phyloP scores from a whole-genome alignment of 1,140 invertebrate species.

The Dufourea novaeangliae region DNA sequence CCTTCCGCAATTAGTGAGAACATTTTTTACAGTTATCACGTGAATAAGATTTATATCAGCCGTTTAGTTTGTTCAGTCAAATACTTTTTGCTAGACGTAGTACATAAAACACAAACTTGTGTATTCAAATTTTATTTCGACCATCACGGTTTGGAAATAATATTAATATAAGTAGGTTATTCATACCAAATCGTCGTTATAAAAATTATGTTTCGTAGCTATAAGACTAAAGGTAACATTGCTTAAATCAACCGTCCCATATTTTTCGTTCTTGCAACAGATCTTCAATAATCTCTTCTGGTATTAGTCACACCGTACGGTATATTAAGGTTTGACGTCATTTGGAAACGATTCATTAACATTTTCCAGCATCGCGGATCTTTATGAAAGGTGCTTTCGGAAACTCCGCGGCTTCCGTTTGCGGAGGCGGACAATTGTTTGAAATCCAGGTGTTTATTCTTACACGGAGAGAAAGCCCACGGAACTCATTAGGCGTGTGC shows the following conservation, averaged over 20 bases:
- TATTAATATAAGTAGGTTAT: too few species aligned
- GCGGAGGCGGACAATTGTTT: conserved; percentile 24
- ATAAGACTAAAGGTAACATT: too few species aligned
- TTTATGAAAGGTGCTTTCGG: conserved; percentile 10
- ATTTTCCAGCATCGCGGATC: conserved; percentile 2
- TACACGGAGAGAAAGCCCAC: conserved; percentile 3
- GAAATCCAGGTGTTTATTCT: conserved; percentile 18
- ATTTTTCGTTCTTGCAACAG: neutral
- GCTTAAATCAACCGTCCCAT: neutral
- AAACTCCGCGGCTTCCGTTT: conserved; percentile 12
- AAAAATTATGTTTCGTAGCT: too few species aligned
- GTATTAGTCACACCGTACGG: neutral
- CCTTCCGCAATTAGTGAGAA: too few species aligned
- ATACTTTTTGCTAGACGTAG: too few species aligned
- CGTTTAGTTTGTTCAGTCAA: too few species aligned
- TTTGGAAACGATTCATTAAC: conserved; percentile 23
- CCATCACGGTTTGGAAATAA: too few species aligned
- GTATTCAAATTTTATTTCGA: too few species aligned
- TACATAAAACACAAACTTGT: too few species aligned
- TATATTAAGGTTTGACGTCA: conserved; percentile 22
- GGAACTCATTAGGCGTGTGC: conserved; percentile 39
- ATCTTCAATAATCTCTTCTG: neutral
- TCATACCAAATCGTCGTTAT: too few species aligned
- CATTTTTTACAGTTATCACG: too few species aligned
- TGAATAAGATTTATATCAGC: too few species aligned